phyloP scores from a whole-genome alignment of 2,888 invertebrate species.

The Ametastegia equiseti region DNA sequence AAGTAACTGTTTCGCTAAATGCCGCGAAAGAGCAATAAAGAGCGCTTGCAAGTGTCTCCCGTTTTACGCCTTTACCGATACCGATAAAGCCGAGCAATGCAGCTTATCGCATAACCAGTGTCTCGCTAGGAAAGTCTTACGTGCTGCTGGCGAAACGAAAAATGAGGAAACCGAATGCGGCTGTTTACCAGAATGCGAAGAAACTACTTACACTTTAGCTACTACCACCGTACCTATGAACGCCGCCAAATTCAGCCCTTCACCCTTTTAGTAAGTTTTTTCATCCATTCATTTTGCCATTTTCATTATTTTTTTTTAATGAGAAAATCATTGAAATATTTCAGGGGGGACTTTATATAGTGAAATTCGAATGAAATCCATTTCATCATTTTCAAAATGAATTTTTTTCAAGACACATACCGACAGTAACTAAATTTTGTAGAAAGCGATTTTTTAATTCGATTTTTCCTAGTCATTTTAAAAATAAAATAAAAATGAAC shows the following conservation, averaged over 20 bases:
- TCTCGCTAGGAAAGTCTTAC: slow-evolving; percentile 57
- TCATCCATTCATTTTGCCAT: too few relatives aligned
- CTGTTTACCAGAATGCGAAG: slow-evolving; percentile 63
- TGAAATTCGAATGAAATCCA: too few relatives aligned
- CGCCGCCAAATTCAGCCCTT: slow-evolving; percentile 57
- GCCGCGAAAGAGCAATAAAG: slow-evolving; percentile 61
- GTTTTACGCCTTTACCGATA: slow-evolving; percentile 64
- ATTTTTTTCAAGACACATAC: too few relatives aligned
- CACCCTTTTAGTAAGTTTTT: slow-evolving; percentile 61
- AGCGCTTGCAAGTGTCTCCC: slow-evolving; percentile 70
- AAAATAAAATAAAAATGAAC: too few relatives aligned
- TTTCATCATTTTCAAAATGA: too few relatives aligned
- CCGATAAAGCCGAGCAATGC: slow-evolving; percentile 60
- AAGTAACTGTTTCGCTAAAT: slow-evolving; percentile 70
- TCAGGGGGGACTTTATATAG: too few relatives aligned
- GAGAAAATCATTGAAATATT: neutral
- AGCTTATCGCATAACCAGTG: slow-evolving; percentile 69
- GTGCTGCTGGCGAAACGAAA: slow-evolving; percentile 57
- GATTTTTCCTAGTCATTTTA: too few relatives aligned
- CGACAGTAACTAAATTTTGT: too few relatives aligned
- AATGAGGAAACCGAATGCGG: slow-evolving; percentile 56
- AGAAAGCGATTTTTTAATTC: too few relatives aligned
- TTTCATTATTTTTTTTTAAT: slow-evolving; percentile 35
- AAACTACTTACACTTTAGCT: slow-evolving; percentile 54
- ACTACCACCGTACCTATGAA: slow-evolving; percentile 58